Conservation (phyloP, 2,888 invertebrate genomes). For the Drosophila pseudotakahashii region DNA sequence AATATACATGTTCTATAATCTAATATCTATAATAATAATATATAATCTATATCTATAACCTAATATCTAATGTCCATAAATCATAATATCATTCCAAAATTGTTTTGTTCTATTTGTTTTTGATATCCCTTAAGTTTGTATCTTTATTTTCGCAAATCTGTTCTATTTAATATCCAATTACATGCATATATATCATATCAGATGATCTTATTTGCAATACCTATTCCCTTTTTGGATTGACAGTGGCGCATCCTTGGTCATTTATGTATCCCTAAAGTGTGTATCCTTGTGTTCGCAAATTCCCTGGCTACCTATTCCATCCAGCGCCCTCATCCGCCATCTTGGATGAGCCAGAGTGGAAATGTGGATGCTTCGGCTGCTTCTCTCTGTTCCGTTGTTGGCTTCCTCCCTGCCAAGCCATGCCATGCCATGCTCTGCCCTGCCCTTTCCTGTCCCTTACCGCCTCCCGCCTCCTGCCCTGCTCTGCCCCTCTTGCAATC, state of each 20-base stretch:
- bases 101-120: too few relatives aligned
- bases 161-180: too few relatives aligned
- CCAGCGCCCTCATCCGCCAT: conserved; percentile 28
- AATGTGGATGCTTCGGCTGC: conserved; percentile 21
- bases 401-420: not conserved
- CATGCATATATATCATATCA: not conserved
- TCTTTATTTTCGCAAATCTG: too few relatives aligned
- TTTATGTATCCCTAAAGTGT: conserved; percentile 15
- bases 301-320: conserved; percentile 16
- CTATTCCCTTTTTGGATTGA: not conserved
- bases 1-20: too few relatives aligned
- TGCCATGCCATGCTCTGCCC: not conserved
- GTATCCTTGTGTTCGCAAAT: conserved; percentile 3
- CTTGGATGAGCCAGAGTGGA: conserved; percentile 27
- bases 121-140: too few relatives aligned
- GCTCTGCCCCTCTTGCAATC: not conserved
- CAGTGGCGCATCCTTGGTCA: not conserved
- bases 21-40: too few relatives aligned
- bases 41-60: too few relatives aligned
- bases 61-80: too few relatives aligned
- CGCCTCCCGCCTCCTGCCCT: too few relatives aligned
- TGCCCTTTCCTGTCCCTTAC: not conserved
- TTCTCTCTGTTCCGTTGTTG: conserved; percentile 5
- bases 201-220: not conserved
- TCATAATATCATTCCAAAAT: too few relatives aligned